phyloP scores from a whole-genome alignment of 2,113 vertebrate species.

The Gambusia affinis region DNA sequence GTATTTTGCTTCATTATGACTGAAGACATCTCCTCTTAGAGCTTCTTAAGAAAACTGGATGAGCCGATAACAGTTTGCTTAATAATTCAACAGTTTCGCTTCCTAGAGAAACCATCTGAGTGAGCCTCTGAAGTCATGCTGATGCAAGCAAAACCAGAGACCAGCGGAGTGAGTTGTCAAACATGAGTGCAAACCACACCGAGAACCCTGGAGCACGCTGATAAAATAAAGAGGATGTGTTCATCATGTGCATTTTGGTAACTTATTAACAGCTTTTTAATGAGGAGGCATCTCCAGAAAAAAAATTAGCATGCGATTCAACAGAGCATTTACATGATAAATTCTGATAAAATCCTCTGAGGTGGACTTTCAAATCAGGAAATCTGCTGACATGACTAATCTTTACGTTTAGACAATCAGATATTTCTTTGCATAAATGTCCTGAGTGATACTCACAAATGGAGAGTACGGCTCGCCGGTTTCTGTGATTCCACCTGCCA shows the following conservation, averaged over 20 bases:
- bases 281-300: not conserved
- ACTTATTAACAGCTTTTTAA: not conserved
- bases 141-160: conserved; percentile 34
- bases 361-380: not conserved
- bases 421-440: not conserved
- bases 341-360: not conserved
- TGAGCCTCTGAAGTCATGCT: conserved; percentile 22
- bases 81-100: conserved; percentile 42
- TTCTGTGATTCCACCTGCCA: conserved; percentile 95
- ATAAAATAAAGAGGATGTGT: conserved; percentile 15
- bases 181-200: not conserved
- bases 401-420: conserved; percentile 1
- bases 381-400: not conserved
- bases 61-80: conserved; percentile 27
- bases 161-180: not conserved
- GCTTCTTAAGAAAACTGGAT: not conserved
- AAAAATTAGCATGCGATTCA: not conserved
- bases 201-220: not conserved
- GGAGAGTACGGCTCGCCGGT: conserved; percentile 94
- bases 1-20: not conserved
- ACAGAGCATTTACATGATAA: not conserved
- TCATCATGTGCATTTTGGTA: not conserved
- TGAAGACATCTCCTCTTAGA: not conserved
- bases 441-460: conserved; percentile 85
- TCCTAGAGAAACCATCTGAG: conserved; percentile 30